Base-by-base conservation (phyloP, 2,797 vertebrate genomes). In the Varecia variegata region DNA sequence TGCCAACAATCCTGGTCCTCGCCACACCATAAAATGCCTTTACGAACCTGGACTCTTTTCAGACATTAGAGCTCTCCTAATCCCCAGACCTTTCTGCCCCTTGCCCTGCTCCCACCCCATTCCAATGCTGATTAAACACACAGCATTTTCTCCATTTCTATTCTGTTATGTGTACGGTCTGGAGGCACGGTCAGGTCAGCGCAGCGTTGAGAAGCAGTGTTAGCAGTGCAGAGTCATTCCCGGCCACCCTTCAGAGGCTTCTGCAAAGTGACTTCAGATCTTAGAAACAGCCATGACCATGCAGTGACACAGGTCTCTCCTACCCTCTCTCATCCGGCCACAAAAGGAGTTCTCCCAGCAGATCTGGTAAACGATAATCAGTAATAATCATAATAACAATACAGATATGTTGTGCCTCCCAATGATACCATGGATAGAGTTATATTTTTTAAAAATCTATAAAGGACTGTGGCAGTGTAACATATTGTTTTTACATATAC, bases 21-120 rank as follows among this genome's bases (percentile, higher is more conserved):
- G 47, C 47, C 80, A 95, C 80, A 65, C 54, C 23, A 27, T 73
- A 93, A 89, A 96, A 84, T 54, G n/a, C 54, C 65, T 84, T 92
- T 89, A 88, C 10, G 52, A 67, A 83, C 82, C 40, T 85, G 80
- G 54, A 76, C 18, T 71, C 82, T 79, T 80, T 84, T 96, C 25
- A 27, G 40, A 35, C 43, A 35, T 86, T 70, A 60, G 12, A 18
- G 85, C 12, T 95, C 77, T 67, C 60, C 43, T 67, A 58, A 15
- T 82, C 94, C 70, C 77, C 82, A 88, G 88, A 79, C 13, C 21
- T 86, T 82, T 43, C 54, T 65, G 38, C n/a, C 40, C 12, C 70
- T n/a, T 86, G 13, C 18, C 25, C 35, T 35, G n/a, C 79, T 71
- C 32, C 58, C 2, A 20, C 73, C 60, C 67, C 43, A n/a, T 27